Evolutionary conservation across 2,888 invertebrate genomes (phyloP), one percentile per base, ranked within the genome.

Genomic region (Clostera curtula): DNA sequence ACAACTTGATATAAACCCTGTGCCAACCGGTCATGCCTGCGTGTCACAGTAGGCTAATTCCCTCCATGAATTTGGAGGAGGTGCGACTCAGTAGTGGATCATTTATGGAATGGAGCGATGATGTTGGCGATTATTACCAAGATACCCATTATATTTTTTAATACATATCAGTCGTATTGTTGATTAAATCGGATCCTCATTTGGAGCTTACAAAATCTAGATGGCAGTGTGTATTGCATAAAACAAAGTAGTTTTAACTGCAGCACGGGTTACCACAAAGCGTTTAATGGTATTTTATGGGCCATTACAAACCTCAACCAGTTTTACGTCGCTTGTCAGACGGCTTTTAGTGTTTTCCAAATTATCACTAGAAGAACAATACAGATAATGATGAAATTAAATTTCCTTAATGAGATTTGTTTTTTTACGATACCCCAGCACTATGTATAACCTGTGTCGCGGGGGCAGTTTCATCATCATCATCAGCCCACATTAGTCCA

Each of bases 261-360:
- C 73, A 71, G 51, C 57, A 55, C 24, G 52, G 61, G 57, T n/a
- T 54, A 54, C 59, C 61, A 60, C 64, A 61, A 67, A 66, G 55
- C 65, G 63, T 71, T 72, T 73, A 74, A 74, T 65, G 62, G 56
- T 59, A 42, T 63, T 76, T 77, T 75, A 77, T 70, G 64, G 62
- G 50, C 70, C 61, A 66, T 73, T 64, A 58, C 64, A 52, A 65
- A 59, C 60, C 63, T 46, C 53, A 44, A 48, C 50, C 49, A 49
- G 48, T 56, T 74, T 72, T 74, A 70, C 52, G 46, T 45, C 55
- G 56, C 56, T 60, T 67, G 63, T 63, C 62, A 53, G 56, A 54
- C 42, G 38, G 36, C 25, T 49, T 67, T 69, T 62, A 66, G 51
- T 36, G 49, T 45, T 44, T 53, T 52, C 49, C 48, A 45, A 64